These are phyloP conservation scores for Eriocheir sinensis DNA, from an alignment of 1,140 invertebrate genomes.

Conservation along the genomic window DNA sequence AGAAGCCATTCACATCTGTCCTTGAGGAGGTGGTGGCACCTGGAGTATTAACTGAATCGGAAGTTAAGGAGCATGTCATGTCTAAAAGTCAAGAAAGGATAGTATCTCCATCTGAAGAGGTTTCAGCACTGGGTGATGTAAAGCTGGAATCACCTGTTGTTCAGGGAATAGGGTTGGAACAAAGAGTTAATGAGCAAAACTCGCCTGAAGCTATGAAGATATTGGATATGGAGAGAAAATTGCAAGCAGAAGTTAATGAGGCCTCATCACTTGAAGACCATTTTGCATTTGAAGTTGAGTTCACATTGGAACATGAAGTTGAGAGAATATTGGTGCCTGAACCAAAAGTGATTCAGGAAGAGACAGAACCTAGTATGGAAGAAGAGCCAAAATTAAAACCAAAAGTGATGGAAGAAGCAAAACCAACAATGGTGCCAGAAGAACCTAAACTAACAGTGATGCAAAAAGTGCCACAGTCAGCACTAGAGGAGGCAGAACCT, in stretches of 20 bases:
- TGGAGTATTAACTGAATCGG: background rate
- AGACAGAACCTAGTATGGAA: too few species aligned
- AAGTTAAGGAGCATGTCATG: too few species aligned
- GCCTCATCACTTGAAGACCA: too few species aligned
- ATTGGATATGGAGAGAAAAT: background rate
- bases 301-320: background rate
- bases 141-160: too few species aligned
- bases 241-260: background rate
- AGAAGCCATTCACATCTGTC: slow-evolving; percentile 8
- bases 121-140: too few species aligned
- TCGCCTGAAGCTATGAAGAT: background rate
- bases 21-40: background rate
- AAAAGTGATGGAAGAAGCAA: background rate
- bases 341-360: too few species aligned
- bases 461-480: background rate
- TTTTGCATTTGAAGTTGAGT: background rate
- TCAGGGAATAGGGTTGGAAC: too few species aligned
- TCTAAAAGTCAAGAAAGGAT: too few species aligned
- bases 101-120: too few species aligned
- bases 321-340: background rate
- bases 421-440: background rate
- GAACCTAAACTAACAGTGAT: background rate
- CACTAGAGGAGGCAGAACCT: background rate
- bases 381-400: too few species aligned
- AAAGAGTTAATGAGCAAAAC: background rate